A percentile compares a stretch with the other conserved stretches of the same genome.
Conservation (phyloP, 2,113 vertebrate species). For the Oncorhynchus kisutch region DNA sequence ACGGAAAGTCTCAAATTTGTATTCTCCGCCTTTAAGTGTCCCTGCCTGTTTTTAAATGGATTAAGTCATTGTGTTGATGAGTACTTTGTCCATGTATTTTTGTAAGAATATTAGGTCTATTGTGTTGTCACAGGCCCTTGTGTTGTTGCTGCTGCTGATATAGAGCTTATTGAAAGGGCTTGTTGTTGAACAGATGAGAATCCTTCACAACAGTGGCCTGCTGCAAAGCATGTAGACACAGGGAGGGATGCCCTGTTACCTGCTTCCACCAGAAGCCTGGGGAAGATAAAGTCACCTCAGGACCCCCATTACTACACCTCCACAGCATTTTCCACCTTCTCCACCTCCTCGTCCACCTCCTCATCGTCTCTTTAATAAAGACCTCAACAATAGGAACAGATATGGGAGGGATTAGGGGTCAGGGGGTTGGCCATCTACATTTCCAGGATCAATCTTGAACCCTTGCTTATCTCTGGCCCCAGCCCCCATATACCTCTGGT, state of each 20-base stretch:
- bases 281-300: slow-evolving; percentile 51
- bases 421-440: slow-evolving; percentile 52
- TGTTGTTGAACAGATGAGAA: slow-evolving; percentile 35
- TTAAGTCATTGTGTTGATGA: slow-evolving; percentile 30
- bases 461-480: slow-evolving; percentile 52
- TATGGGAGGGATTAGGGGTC: slow-evolving; percentile 59
- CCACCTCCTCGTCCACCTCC: slow-evolving; percentile 39
- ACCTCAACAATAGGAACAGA: slow-evolving; percentile 52
- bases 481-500: slow-evolving; percentile 45
- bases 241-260: slow-evolving; percentile 24
- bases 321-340: not conserved
- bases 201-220: slow-evolving; percentile 22
- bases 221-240: slow-evolving; percentile 20
- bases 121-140: slow-evolving; percentile 24
- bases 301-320: slow-evolving; percentile 25
- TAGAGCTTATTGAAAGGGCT: slow-evolving; percentile 40
- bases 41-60: slow-evolving; percentile 26
- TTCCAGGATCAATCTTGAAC: slow-evolving; percentile 61
- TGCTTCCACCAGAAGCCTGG: slow-evolving; percentile 28
- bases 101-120: slow-evolving; percentile 21
- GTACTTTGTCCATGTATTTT: slow-evolving; percentile 5
- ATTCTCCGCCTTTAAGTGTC: slow-evolving; percentile 32
- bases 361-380: slow-evolving; percentile 41
- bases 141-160: slow-evolving; percentile 27
- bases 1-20: slow-evolving; percentile 18